A percentile compares a stretch with the other conserved stretches of the same genome.
phyloP scores from a whole-genome alignment of 2,797 vertebrate genomes.

The Antrozous pallidus region DNA sequence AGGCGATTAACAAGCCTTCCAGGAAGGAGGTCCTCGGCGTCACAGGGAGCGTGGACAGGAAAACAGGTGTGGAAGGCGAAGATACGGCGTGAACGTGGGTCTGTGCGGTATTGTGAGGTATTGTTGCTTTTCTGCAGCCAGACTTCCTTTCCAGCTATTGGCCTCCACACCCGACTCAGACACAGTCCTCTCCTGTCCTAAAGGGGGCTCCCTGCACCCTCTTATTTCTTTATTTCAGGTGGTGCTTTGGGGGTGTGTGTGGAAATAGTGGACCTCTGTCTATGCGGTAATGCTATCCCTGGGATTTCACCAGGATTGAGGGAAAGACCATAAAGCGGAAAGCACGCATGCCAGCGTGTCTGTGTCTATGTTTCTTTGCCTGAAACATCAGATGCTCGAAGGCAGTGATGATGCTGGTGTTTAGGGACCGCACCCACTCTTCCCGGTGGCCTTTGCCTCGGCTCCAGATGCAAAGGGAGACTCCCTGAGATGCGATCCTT shows the following conservation, averaged over 20 bases:
- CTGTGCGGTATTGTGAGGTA: neutral
- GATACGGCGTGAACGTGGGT: constrained; percentile 1
- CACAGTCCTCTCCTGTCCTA: neutral
- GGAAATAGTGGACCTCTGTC: constrained; percentile 12
- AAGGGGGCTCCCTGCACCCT: neutral
- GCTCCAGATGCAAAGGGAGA: neutral
- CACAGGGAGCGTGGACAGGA: neutral
- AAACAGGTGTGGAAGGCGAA: neutral
- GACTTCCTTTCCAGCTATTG: neutral
- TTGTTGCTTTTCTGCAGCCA: neutral
- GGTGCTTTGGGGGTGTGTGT: neutral
- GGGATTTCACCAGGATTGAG: neutral
- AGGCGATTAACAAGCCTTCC: neutral
- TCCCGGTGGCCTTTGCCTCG: neutral
- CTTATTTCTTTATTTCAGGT: neutral
- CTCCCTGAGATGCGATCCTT: neutral
- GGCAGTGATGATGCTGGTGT: neutral
- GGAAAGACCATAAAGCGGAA: neutral
- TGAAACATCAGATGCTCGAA: neutral
- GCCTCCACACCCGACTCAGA: neutral
- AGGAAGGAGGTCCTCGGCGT: neutral
- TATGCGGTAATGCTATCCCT: neutral
- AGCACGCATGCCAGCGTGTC: neutral
- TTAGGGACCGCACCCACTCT: neutral
- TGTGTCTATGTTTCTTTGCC: neutral